Evolutionary conservation across 2,113 vertebrate genomes (phyloP), one percentile per base, ranked within the genome.

Genomic region (Channa argus): DNA sequence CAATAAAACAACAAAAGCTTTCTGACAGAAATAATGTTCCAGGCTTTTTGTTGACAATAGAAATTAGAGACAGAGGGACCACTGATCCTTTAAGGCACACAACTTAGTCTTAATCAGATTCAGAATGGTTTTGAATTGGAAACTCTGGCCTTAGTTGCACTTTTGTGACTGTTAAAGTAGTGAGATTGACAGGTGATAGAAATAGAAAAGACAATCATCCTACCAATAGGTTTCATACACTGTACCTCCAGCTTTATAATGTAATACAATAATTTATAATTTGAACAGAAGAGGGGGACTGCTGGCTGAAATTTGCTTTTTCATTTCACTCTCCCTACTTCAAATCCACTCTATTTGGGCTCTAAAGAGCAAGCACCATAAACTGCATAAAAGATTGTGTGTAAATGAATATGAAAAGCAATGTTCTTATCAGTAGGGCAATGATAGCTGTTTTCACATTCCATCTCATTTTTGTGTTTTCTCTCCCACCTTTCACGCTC

Each of bases 401-500:
- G 80, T 92, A 92, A 91, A 92, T 87, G 71, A 87, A 90, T 90
- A 89, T 89, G 81, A 89, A 92, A 90, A 80, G 86, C 79, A 86
- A 84, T 85, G 72, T 86, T 91, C 80, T 83, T 67, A 84, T 88
- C 77, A 77, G 82, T 55, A 15, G 59, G 69, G 70, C 77, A 71
- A 83, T 80, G 80, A 83, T 84, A 79, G 80, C 92, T 91, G 82
- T 91, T 92, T 92, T 91, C 74, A 91, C 89, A 88, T 91, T 92
- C 86, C 82, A 88, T 90, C 78, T 89, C 78, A 74, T 89, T 90
- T 87, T 81, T 66, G 71, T 91, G 80, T 92, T 91, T 89, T 92
- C 89, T 88, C 79, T 88, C 90, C 83, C 75, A 92, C 92, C 92
- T 94, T 93, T 91, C 88, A 63, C 86, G 43, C 62, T 88, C 87